These are phyloP conservation scores for Eurystomus gularis DNA, from an alignment of 2,113 vertebrate genomes.

Conservation along the genomic window DNA sequence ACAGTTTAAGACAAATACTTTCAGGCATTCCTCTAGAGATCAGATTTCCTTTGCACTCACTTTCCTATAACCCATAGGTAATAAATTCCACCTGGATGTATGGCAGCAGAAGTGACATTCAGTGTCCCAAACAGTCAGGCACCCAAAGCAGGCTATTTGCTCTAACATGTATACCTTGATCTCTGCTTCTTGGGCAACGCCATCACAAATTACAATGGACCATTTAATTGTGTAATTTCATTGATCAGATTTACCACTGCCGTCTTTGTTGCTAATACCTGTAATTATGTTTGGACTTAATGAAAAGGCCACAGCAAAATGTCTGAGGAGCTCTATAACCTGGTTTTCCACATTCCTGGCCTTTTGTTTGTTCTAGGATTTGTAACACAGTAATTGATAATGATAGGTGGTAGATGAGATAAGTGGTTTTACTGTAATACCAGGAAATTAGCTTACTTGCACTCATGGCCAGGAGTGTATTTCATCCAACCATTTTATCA, in stretches of 20 bases:
- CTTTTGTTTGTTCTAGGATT: conserved; percentile 46
- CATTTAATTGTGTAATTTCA: conserved; percentile 16
- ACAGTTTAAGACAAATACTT: neutral
- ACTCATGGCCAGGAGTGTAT: neutral
- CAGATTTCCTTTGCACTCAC: neutral
- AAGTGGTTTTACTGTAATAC: conserved; percentile 34
- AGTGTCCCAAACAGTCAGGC: neutral
- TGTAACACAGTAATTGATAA: neutral
- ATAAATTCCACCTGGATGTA: neutral
- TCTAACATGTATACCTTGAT: neutral
- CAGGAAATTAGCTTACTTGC: conserved; percentile 42
- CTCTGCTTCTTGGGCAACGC: neutral
- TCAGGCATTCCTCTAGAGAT: neutral
- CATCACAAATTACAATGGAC: neutral
- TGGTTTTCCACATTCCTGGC: conserved; percentile 43
- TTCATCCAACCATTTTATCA: neutral
- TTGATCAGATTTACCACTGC: neutral
- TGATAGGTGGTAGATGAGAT: conserved; percentile 40
- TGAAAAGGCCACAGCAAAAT: conserved; percentile 21
- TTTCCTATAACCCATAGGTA: neutral
- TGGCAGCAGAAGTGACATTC: neutral
- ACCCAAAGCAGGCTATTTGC: neutral
- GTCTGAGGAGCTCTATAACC: neutral
- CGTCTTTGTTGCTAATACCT: conserved; percentile 12
- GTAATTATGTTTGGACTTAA: conserved; percentile 24